Evolutionary conservation across 2,888 invertebrate species (phyloP).

Genomic region (Ichneumon xanthorius): DNA sequence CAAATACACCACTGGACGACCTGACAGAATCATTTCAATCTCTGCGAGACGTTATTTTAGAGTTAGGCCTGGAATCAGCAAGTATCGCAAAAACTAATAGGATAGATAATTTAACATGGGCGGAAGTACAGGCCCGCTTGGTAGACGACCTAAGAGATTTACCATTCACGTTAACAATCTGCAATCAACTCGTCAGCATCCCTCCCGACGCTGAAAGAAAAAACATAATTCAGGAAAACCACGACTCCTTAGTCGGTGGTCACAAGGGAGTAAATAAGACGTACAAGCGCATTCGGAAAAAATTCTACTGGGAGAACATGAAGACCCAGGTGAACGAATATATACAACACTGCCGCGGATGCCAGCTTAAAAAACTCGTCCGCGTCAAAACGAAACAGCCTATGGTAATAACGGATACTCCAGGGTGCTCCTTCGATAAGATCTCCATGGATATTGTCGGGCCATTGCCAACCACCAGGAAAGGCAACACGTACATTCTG

Average conservation of each 20-base stretch:
- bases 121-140: no score
- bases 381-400: slow-evolving; percentile 31
- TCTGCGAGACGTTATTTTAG: no score
- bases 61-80: no score
- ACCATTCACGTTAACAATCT: slow-evolving; percentile 37
- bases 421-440: slow-evolving; percentile 44
- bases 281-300: no score
- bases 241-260: no score
- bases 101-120: no score
- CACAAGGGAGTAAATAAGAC: no score
- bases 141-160: background rate
- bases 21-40: no score
- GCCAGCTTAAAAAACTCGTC: slow-evolving; percentile 66
- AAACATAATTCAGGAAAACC: no score
- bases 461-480: slow-evolving; percentile 31
- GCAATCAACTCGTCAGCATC: slow-evolving; percentile 9
- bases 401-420: slow-evolving; percentile 49
- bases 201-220: slow-evolving; percentile 6
- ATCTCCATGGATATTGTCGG: slow-evolving; percentile 54
- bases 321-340: slow-evolving; percentile 51
- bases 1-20: no score
- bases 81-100: no score
- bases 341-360: slow-evolving; percentile 61
- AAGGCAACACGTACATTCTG: slow-evolving; percentile 39
- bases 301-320: slow-evolving; percentile 39